phyloP scores from a whole-genome alignment of 1,140 invertebrate genomes.

The Heliconius nattereri region DNA sequence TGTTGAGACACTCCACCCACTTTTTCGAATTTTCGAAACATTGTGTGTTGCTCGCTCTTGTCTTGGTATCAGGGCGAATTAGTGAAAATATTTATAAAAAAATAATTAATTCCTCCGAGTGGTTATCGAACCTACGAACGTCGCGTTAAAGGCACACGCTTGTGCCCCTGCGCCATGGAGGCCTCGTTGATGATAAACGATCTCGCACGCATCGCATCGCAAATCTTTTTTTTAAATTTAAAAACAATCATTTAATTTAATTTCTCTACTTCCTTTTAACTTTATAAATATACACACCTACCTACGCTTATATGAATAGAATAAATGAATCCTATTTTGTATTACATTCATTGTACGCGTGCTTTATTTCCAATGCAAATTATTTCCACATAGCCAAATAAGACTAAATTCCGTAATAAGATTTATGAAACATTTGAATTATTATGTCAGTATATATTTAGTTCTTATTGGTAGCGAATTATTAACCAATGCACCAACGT shows the following conservation, averaged over 20 bases:
- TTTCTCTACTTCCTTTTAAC: not conserved
- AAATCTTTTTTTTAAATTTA: too few species aligned
- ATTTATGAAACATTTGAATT: not conserved
- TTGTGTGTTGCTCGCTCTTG: too few species aligned
- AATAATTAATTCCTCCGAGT: not conserved
- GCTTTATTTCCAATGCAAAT: not conserved
- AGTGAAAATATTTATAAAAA: not conserved
- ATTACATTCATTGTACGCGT: not conserved
- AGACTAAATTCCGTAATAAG: not conserved
- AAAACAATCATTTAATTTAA: too few species aligned
- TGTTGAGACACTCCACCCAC: too few species aligned
- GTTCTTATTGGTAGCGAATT: not conserved
- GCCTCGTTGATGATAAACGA: too few species aligned
- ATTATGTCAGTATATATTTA: not conserved
- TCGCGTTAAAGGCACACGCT: not conserved
- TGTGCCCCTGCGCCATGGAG: not conserved
- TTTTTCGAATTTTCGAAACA: too few species aligned
- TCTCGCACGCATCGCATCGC: too few species aligned
- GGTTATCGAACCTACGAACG: not conserved
- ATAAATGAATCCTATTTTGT: not conserved
- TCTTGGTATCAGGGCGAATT: too few species aligned
- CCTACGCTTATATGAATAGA: not conserved
- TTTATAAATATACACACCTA: not conserved
- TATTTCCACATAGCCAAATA: not conserved
- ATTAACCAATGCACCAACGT: too few species aligned